phyloP scores from a whole-genome alignment of 2,113 vertebrate species.

The Tetrax tetrax region DNA sequence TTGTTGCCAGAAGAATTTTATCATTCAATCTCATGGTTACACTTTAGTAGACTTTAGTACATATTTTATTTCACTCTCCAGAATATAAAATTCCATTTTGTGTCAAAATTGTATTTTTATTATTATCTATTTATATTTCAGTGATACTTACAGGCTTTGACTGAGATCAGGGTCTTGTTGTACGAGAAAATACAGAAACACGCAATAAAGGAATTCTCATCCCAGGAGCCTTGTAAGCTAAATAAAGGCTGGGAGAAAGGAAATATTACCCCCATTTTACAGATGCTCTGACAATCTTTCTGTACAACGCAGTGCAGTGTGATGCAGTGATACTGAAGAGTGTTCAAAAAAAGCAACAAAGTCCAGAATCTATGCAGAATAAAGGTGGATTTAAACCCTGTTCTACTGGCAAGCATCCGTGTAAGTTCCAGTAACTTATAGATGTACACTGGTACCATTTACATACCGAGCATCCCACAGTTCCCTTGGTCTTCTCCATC shows the following conservation, averaged over 20 bases:
- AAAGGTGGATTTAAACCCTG: neutral
- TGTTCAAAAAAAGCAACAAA: neutral
- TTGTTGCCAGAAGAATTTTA: constrained; percentile 28
- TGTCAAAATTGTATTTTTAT: constrained; percentile 57
- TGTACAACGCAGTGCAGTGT: fast-evolving
- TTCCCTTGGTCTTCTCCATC: neutral
- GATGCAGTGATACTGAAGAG: neutral
- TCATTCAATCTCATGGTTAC: constrained; percentile 25
- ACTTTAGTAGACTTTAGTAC: constrained; percentile 22
- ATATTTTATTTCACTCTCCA: constrained; percentile 30
- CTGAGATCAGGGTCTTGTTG: constrained; percentile 1
- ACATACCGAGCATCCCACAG: neutral
- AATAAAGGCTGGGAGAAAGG: neutral
- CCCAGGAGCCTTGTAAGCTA: neutral
- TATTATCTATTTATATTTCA: constrained; percentile 54
- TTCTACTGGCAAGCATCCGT: neutral
- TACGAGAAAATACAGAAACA: neutral
- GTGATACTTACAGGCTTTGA: constrained; percentile 9
- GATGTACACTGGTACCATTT: neutral
- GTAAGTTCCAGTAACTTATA: neutral
- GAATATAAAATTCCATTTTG: constrained; percentile 43
- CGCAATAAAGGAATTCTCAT: neutral
- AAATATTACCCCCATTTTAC: constrained; percentile 5
- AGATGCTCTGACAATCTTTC: neutral
- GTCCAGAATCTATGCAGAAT: neutral